Percentiles rank a stretch among this genome's conserved stretches.
Conservation (phyloP, 2,113 vertebrate genomes). For the Dissostichus mawsoni region DNA sequence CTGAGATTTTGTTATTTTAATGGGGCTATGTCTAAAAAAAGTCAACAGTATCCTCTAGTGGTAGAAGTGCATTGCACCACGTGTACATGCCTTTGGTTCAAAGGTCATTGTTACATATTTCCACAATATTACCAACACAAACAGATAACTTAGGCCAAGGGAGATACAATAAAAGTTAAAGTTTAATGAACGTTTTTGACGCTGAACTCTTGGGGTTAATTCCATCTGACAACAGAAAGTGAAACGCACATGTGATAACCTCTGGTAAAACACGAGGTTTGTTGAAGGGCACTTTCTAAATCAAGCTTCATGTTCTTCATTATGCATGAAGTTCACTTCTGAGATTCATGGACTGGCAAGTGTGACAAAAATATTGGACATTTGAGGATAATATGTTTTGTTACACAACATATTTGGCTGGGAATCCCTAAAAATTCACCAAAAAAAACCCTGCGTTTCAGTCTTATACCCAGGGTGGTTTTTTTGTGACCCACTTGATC, state of each 20-base stretch:
- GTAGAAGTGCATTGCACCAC: slow-evolving; percentile 33
- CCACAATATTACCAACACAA: not conserved
- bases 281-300: not conserved
- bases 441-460: not conserved
- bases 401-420: not conserved
- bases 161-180: too few species aligned
- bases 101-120: slow-evolving; percentile 20
- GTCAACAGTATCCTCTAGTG: slow-evolving; percentile 83
- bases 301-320: not conserved
- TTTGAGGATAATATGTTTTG: not conserved
- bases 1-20: not conserved
- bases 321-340: not conserved
- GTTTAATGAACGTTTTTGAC: too few species aligned
- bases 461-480: too few species aligned
- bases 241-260: not conserved
- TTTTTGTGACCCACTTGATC: too few species aligned
- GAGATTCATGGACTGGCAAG: not conserved
- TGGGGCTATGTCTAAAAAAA: slow-evolving; percentile 12
- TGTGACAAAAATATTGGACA: not conserved
- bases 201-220: not conserved
- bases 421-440: slow-evolving; percentile 2
- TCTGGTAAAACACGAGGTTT: not conserved
- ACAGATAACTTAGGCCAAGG: not conserved
- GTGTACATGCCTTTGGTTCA: not conserved
- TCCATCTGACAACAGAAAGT: slow-evolving; percentile 12